Percentiles rank a stretch among this genome's conserved stretches.
phyloP scores from a whole-genome alignment of 2,888 invertebrate species.

The Epiblema foenella region DNA sequence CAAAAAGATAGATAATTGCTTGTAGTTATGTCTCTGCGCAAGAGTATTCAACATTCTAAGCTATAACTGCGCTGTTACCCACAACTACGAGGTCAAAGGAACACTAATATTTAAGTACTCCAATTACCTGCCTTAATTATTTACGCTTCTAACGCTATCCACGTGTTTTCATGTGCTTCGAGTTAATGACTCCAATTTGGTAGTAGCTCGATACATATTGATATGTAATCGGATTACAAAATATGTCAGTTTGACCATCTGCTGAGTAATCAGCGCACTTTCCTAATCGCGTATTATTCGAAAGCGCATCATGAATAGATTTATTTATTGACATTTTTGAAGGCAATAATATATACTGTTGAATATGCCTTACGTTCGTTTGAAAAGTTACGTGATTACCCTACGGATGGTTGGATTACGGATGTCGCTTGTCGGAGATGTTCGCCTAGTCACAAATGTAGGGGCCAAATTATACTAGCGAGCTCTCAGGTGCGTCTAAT shows the following conservation, averaged over 20 bases:
- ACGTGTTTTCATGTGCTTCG: too few relatives aligned
- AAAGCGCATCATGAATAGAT: too few relatives aligned
- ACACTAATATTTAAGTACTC: too few relatives aligned
- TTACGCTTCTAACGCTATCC: too few relatives aligned
- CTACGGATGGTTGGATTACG: neutral
- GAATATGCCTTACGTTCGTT: too few relatives aligned
- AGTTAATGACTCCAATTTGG: too few relatives aligned
- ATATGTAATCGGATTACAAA: neutral
- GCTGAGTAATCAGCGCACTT: too few relatives aligned
- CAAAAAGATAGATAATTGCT: conserved; percentile 34
- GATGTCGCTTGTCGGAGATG: neutral
- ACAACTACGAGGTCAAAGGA: neutral
- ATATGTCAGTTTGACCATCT: neutral
- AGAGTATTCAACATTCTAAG: neutral
- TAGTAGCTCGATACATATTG: neutral
- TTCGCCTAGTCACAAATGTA: neutral
- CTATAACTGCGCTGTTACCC: neutral
- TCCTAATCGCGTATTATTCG: too few relatives aligned
- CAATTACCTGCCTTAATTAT: too few relatives aligned
- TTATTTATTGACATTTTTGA: too few relatives aligned
- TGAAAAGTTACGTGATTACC: too few relatives aligned
- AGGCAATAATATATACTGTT: too few relatives aligned
- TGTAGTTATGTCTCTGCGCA: conserved; percentile 18
- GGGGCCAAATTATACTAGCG: neutral
- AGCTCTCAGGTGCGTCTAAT: neutral